Base-by-base conservation (phyloP, 1,140 invertebrate species). In the Drosophila lowei region DNA sequence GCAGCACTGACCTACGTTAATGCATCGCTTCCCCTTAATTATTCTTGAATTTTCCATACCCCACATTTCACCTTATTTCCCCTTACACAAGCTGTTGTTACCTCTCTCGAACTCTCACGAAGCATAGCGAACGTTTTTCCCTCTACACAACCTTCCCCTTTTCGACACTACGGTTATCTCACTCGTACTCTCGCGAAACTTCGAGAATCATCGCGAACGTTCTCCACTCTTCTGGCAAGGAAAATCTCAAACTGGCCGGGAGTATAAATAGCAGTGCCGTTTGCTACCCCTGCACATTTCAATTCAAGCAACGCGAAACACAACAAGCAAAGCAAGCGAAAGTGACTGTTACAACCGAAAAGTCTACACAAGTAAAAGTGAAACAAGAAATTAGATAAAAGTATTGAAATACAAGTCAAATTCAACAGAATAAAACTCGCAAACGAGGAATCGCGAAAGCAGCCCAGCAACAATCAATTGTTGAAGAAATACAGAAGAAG, bases 111-210 rank as follows among this genome's bases (percentile, higher is more conserved):
- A 38, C 64, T 28, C 21, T 38, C 25, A 1, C 9, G 43, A 41
- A 60, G 3, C 34, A 92, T 94, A 95, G 90, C 0, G 95, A 94
- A 75, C 94, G 95, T 63, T 93, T 93, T 56, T 95, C 94, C 1
- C 96, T 96, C 92, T 94, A 93, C 2, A 93, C 92, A 91, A 94
- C 96, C 77, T 95, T 95, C 72, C 96, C 95, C 92, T 38, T 34
- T 30, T 16, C 0, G 25, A 11, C 9, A 3, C 9, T 47, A 25
- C 16, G 11, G 3, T 6, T n/a, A 16, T 57, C 53, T 42, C 15
- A 0, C 25, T 44, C 15, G 16, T 48, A 8, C 48, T 42, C 25
- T 42, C 15, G 28, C 30, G 55, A 66, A 59, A n/a, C 11, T 11
- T 11, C 11, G 11, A 13, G 34, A 38, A 38, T 3, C 0, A 18